These are phyloP conservation scores for Myotis vivesi DNA, from an alignment of 2,797 vertebrate species.

Conservation along the genomic window DNA sequence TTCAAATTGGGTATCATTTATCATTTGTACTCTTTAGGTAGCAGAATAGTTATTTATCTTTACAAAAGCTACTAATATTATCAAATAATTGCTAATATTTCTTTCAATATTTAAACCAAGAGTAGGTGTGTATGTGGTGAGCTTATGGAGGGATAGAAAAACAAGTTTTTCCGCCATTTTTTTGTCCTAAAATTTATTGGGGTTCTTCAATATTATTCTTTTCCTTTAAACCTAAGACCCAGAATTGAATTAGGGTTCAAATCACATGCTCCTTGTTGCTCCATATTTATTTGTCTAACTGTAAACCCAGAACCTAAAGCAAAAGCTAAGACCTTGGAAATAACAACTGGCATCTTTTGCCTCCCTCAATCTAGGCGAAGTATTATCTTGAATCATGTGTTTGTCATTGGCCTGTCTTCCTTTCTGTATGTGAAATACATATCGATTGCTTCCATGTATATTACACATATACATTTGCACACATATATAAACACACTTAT, in stretches of 20 bases:
- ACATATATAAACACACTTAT: background rate
- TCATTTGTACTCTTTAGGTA: background rate
- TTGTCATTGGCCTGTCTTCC: background rate
- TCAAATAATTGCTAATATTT: background rate
- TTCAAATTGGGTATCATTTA: background rate
- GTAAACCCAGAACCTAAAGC: background rate
- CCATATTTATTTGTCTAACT: background rate
- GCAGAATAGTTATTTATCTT: background rate
- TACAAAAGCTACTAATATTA: background rate
- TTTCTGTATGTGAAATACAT: background rate
- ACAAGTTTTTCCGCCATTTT: background rate
- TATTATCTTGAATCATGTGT: background rate
- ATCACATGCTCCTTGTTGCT: background rate
- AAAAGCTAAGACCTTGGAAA: background rate
- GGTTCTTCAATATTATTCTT: background rate
- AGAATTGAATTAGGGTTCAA: background rate
- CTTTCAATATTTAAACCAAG: background rate
- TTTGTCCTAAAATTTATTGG: background rate
- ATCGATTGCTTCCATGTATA: background rate
- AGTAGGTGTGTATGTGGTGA: background rate
- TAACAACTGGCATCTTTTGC: background rate
- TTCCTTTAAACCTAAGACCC: background rate
- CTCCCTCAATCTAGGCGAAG: background rate
- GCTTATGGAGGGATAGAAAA: background rate
- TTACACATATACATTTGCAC: background rate